Conservation (phyloP, 2,113 vertebrate species). For the Apodemus sylvaticus region DNA sequence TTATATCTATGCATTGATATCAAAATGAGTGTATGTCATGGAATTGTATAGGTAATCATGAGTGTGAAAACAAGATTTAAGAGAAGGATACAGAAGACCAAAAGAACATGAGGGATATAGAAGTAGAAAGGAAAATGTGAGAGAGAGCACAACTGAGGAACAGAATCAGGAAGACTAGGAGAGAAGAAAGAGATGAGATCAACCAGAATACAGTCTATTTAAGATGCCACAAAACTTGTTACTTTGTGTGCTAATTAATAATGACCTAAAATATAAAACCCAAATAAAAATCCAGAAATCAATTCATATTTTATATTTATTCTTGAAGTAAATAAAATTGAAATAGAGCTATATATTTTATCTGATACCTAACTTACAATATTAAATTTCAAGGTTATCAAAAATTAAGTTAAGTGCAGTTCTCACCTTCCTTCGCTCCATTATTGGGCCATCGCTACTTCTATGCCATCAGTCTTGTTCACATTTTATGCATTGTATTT, state of each 20-base stretch:
- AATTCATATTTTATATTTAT: neutral
- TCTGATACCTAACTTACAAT: neutral
- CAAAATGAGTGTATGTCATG: neutral
- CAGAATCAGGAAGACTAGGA: neutral
- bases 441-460: neutral
- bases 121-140: neutral
- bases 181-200: neutral
- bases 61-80: neutral
- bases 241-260: neutral
- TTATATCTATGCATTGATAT: neutral
- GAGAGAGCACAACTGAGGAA: neutral
- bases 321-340: neutral
- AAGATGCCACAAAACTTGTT: neutral
- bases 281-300: neutral
- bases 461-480: neutral
- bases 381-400: neutral
- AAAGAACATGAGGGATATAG: rapidly evolving
- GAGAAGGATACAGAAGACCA: neutral
- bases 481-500: constrained; percentile 19
- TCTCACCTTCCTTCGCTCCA: neutral
- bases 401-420: neutral
- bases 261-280: neutral
- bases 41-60: neutral
- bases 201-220: neutral
- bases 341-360: constrained; percentile 4